A percentile compares a stretch with the other conserved stretches of the same genome.
These are phyloP conservation scores for Strix uralensis DNA, from an alignment of 2,113 vertebrate genomes.

Conservation along the genomic window DNA sequence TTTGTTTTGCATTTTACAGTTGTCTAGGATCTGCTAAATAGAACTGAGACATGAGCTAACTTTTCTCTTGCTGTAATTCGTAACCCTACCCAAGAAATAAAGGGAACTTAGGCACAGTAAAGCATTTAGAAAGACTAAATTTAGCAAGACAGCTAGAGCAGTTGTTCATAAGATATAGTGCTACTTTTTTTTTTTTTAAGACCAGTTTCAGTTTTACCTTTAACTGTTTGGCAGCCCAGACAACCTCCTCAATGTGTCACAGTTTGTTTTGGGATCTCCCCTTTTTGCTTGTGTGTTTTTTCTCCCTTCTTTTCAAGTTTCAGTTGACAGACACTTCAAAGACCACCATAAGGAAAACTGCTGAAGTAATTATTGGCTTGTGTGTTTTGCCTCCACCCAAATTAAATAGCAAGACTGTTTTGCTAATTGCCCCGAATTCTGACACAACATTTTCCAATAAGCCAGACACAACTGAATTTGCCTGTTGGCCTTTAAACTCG, in stretches of 20 bases:
- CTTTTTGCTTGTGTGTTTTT: neutral
- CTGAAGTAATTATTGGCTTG: neutral
- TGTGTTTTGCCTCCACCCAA: neutral
- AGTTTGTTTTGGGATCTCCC: neutral
- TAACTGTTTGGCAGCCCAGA: neutral
- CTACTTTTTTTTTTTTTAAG: neutral
- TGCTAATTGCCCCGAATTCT: neutral
- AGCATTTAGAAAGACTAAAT: neutral
- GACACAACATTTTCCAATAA: neutral
- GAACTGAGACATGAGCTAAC: neutral
- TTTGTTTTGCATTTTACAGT: neutral
- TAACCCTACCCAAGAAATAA: neutral
- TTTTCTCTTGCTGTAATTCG: neutral
- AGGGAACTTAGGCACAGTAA: neutral
- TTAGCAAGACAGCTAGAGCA: neutral
- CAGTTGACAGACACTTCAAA: neutral
- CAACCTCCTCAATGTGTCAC: neutral
- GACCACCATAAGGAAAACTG: neutral
- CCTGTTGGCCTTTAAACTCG: neutral
- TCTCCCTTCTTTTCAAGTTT: neutral
- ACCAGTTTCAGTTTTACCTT: neutral
- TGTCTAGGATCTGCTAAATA: neutral
- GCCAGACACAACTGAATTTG: neutral
- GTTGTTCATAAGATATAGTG: neutral
- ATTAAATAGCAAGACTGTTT: neutral